A percentile compares a stretch with the other conserved stretches of the same genome.
phyloP scores from a whole-genome alignment of 2,113 vertebrate species.

The Hiodon tergisus region DNA sequence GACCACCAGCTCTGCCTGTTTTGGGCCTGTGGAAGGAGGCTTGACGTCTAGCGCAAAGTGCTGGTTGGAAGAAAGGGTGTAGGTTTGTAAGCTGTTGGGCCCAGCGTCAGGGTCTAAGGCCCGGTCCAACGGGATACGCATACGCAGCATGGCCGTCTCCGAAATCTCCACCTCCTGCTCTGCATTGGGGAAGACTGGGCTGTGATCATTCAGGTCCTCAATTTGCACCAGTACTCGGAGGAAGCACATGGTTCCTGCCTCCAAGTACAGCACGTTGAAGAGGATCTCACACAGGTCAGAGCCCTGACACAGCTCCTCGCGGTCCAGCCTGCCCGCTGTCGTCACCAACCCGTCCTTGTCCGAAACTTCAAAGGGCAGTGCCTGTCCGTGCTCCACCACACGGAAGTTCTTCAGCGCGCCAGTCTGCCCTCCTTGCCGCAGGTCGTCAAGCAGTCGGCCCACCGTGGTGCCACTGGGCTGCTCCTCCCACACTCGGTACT shows the following conservation, averaged over 20 bases:
- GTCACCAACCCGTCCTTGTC: conserved; percentile 65
- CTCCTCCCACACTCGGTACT: conserved; percentile 79
- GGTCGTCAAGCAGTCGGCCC: conserved; percentile 69
- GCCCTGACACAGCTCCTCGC: conserved; percentile 78
- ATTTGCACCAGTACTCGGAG: conserved; percentile 79
- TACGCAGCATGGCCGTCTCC: conserved; percentile 69
- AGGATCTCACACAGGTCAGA: conserved; percentile 73
- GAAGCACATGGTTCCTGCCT: conserved; percentile 53
- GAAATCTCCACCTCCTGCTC: conserved; percentile 87
- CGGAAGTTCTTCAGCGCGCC: conserved; percentile 66
- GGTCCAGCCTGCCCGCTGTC: conserved; percentile 72
- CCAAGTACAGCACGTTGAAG: conserved; percentile 75
- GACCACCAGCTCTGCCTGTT: conserved; percentile 75
- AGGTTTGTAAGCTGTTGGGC: conserved; percentile 70
- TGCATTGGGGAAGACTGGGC: conserved; percentile 68
- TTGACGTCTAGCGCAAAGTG: conserved; percentile 81
- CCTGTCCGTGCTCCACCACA: conserved; percentile 67
- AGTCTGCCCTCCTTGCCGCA: conserved; percentile 54
- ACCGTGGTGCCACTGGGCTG: conserved; percentile 70
- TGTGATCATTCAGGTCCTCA: conserved; percentile 83
- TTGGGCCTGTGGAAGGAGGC: conserved; percentile 60
- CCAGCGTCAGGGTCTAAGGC: conserved; percentile 76
- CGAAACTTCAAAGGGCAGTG: conserved; percentile 67
- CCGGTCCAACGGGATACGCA: conserved; percentile 78
- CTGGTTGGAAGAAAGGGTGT: conserved; percentile 70